Evolutionary conservation across 2,888 invertebrate species (phyloP).

Genomic region (Platynereis dumerilii): DNA sequence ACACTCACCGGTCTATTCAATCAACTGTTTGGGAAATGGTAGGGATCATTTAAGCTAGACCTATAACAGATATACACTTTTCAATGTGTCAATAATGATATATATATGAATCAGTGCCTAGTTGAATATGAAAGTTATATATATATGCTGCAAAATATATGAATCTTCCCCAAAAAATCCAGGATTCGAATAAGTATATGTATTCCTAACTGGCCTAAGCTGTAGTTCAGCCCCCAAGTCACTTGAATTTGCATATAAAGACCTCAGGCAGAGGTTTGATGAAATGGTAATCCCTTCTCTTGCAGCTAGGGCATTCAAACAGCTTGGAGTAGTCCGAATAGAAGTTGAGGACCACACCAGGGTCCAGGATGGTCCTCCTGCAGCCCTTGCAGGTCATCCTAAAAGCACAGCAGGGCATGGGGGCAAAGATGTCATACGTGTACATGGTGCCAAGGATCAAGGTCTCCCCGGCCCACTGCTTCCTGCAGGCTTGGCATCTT

Average conservation of each 20-base stretch:
- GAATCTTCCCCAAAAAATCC: too few relatives aligned
- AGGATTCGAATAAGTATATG: too few relatives aligned
- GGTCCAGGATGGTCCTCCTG: slow-evolving; percentile 84
- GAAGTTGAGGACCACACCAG: slow-evolving; percentile 78
- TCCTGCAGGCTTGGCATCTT: slow-evolving; percentile 55
- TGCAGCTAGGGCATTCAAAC: slow-evolving; percentile 90
- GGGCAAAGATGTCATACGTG: slow-evolving; percentile 97
- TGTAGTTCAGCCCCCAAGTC: not conserved
- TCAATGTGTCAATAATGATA: too few relatives aligned
- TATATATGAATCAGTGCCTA: too few relatives aligned
- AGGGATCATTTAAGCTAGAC: too few relatives aligned
- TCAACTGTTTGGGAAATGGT: too few relatives aligned
- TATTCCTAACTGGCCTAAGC: not conserved
- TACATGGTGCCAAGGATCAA: slow-evolving; percentile 97
- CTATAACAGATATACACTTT: too few relatives aligned
- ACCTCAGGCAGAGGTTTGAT: slow-evolving; percentile 77
- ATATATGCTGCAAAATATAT: too few relatives aligned
- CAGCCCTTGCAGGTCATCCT: slow-evolving; percentile 94
- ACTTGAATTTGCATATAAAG: slow-evolving; percentile 27
- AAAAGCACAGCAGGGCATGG: slow-evolving; percentile 93
- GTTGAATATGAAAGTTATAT: too few relatives aligned
- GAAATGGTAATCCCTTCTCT: slow-evolving; percentile 89
- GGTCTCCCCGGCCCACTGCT: slow-evolving; percentile 77
- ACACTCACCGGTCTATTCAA: too few relatives aligned
- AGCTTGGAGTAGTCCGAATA: slow-evolving; percentile 89